A percentile compares a stretch with the other conserved stretches of the same genome.
Evolutionary conservation across 1,140 invertebrate genomes (phyloP).

Genomic region (Macrobrachium rosenbergii): DNA sequence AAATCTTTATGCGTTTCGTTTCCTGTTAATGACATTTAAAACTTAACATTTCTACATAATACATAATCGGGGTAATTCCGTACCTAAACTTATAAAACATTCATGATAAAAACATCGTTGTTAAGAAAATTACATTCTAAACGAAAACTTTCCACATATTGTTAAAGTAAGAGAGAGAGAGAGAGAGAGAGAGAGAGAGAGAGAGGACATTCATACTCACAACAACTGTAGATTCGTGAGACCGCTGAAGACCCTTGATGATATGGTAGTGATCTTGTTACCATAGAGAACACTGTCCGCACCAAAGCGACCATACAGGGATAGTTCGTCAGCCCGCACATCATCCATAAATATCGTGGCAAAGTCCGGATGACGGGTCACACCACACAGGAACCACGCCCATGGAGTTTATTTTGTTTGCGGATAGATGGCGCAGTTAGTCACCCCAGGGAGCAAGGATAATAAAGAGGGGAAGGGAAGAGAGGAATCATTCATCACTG

Average conservation of each 20-base stretch:
- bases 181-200: background rate
- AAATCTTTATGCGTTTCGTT: too few relatives aligned
- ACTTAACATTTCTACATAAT: too few relatives aligned
- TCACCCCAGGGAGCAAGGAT: too few relatives aligned
- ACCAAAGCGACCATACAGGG: constrained; percentile 70
- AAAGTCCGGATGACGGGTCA: background rate
- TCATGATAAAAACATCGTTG: too few relatives aligned
- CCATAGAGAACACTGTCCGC: constrained; percentile 90
- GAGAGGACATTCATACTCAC: constrained; percentile 77
- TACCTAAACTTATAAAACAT: too few relatives aligned
- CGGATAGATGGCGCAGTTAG: background rate
- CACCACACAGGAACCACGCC: constrained; percentile 6
- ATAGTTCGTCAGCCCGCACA: background rate
- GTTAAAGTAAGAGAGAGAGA: constrained; percentile 1
- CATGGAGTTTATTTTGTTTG: background rate
- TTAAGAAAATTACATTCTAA: too few relatives aligned
- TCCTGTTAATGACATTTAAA: too few relatives aligned
- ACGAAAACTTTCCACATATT: background rate
- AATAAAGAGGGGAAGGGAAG: background rate
- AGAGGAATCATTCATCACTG: background rate
- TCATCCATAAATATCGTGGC: background rate
- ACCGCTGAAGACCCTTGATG: constrained; percentile 92
- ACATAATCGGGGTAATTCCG: too few relatives aligned
- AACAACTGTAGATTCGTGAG: constrained; percentile 91
- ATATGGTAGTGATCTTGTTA: constrained; percentile 96